phyloP scores from a whole-genome alignment of 2,888 invertebrate species.

The Noctua pronuba region DNA sequence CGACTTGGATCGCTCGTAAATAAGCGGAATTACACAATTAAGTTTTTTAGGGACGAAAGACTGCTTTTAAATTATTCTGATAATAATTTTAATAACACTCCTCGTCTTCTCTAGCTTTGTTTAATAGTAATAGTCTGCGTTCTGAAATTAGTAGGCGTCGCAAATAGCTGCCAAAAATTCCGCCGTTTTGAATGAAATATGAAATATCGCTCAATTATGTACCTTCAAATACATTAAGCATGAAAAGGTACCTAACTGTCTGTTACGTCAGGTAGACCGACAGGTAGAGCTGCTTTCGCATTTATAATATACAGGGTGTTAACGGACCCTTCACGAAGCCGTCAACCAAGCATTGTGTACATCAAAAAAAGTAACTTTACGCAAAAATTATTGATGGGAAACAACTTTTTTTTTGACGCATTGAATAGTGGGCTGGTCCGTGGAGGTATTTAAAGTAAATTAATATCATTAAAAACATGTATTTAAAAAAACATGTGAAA shows the following conservation, averaged over 20 bases:
- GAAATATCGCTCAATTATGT: background rate
- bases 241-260: background rate
- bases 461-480: too few species aligned
- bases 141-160: background rate
- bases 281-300: background rate
- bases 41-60: slow-evolving; percentile 10
- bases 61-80: background rate
- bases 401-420: too few species aligned
- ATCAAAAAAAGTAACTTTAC: too few species aligned
- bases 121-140: background rate
- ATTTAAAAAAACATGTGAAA: too few species aligned
- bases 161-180: background rate
- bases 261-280: background rate
- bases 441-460: too few species aligned
- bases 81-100: background rate
- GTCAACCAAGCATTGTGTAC: too few species aligned
- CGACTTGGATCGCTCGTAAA: slow-evolving; percentile 51
- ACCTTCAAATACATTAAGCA: background rate
- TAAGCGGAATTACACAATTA: slow-evolving; percentile 15
- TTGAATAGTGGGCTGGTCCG: too few species aligned
- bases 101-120: background rate
- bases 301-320: background rate
- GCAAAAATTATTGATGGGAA: too few species aligned
- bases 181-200: background rate
- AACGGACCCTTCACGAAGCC: too few species aligned